Percentiles rank a stretch among this genome's conserved stretches.
phyloP scores from a whole-genome alignment of 2,888 invertebrate species.

The Bimastos eiseni region DNA sequence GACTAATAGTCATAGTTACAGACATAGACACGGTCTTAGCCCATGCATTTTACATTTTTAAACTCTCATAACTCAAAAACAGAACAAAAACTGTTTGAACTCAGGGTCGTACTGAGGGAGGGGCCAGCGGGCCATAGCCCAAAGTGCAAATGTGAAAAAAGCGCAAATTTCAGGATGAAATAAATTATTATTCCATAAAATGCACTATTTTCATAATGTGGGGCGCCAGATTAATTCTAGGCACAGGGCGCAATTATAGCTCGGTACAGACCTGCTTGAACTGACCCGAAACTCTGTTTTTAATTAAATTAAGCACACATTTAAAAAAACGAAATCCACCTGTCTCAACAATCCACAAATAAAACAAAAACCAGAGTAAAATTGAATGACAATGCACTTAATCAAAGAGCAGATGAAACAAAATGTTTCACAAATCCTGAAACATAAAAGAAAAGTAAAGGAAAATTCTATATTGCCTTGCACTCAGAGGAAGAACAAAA shows the following conservation, averaged over 20 bases:
- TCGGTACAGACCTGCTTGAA: no score
- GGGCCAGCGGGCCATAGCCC: no score
- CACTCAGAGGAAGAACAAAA: background rate
- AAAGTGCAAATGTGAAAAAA: no score
- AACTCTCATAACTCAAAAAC: background rate
- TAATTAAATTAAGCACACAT: background rate
- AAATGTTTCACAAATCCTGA: background rate
- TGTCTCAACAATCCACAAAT: background rate
- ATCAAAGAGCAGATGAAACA: slow-evolving; percentile 4
- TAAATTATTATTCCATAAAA: no score
- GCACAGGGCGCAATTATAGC: no score
- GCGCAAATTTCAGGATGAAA: no score
- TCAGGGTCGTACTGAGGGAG: no score
- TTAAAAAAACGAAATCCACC: background rate
- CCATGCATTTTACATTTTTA: background rate
- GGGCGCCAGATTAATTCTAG: no score
- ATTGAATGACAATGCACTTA: background rate
- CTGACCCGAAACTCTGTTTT: background rate
- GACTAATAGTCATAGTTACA: no score
- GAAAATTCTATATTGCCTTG: background rate
- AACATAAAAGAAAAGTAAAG: background rate
- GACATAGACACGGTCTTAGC: background rate
- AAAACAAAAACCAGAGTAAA: background rate
- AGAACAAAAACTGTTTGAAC: background rate
- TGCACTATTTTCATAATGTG: no score